These are phyloP conservation scores for Xyrauchen texanus DNA, from an alignment of 2,113 vertebrate genomes.

Conservation along the genomic window DNA sequence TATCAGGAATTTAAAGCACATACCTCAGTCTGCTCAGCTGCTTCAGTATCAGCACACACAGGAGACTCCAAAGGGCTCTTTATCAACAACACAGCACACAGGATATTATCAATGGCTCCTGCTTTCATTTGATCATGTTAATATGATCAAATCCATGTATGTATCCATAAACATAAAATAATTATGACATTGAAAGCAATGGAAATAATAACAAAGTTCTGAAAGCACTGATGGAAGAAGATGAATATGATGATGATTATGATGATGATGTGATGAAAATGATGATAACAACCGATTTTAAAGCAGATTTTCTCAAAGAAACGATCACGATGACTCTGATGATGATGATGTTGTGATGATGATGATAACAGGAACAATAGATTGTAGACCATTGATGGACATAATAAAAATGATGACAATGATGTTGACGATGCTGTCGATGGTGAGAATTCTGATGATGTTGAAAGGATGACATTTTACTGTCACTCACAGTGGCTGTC, in stretches of 20 bases:
- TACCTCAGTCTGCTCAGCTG: slow-evolving; percentile 69
- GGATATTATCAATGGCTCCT: slow-evolving; percentile 31
- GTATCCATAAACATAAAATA: too few species aligned
- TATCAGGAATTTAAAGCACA: slow-evolving; percentile 31
- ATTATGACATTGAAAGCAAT: not conserved
- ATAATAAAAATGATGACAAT: not conserved
- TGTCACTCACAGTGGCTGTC: slow-evolving; percentile 80
- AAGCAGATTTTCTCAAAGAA: too few species aligned
- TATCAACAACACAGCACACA: slow-evolving; percentile 47
- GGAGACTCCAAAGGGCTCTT: slow-evolving; percentile 61
- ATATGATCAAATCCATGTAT: too few species aligned
- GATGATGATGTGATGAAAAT: too few species aligned
- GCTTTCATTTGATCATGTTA: not conserved
- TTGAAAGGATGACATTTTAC: not conserved
- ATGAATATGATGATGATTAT: too few species aligned
- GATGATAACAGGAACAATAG: not conserved
- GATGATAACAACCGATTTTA: too few species aligned
- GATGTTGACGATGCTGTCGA: not conserved
- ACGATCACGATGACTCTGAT: slow-evolving; percentile 10
- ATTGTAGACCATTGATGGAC: too few species aligned
- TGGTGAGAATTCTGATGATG: slow-evolving; percentile 10
- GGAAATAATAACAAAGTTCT: not conserved
- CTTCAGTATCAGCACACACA: slow-evolving; percentile 64
- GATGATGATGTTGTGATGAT: slow-evolving; percentile 7
- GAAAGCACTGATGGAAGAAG: not conserved